phyloP scores from a whole-genome alignment of 2,888 invertebrate genomes.

The Plagiodera versicolora region DNA sequence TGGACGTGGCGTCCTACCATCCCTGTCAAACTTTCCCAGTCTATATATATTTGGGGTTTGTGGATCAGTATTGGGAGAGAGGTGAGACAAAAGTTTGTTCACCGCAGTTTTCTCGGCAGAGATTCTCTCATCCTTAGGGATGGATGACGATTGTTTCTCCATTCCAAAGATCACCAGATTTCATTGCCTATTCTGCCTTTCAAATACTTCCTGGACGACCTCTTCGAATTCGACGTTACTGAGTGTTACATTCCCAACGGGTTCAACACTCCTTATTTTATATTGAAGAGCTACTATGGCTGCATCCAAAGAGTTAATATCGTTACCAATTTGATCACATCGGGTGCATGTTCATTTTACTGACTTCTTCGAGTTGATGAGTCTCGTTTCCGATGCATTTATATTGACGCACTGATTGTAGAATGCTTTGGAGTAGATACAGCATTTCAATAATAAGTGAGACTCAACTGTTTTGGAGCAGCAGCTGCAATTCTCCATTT shows the following conservation, averaged over 20 bases:
- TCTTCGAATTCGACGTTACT: not conserved
- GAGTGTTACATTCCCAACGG: not conserved
- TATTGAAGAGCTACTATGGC: constrained; percentile 9
- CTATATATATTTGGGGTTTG: too few species aligned
- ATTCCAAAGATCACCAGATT: constrained; percentile 3
- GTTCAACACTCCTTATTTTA: not conserved
- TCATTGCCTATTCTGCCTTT: not conserved
- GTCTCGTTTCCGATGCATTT: not conserved
- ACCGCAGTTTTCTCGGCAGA: not conserved
- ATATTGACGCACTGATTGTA: too few species aligned
- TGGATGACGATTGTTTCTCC: not conserved
- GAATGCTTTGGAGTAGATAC: too few species aligned
- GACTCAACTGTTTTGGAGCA: too few species aligned
- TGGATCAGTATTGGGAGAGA: not conserved
- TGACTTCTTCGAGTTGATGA: constrained; percentile 1
- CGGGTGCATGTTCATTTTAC: not conserved
- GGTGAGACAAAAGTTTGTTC: not conserved
- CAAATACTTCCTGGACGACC: not conserved
- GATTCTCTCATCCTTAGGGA: not conserved
- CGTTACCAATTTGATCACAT: constrained; percentile 5
- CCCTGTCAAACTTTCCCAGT: too few species aligned
- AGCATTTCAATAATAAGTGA: too few species aligned
- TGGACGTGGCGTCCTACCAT: too few species aligned
- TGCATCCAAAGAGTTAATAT: constrained; percentile 4
- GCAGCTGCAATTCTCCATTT: too few species aligned